Conservation (phyloP, 2,888 invertebrate genomes). For the Sarcophaga rosellei region DNA sequence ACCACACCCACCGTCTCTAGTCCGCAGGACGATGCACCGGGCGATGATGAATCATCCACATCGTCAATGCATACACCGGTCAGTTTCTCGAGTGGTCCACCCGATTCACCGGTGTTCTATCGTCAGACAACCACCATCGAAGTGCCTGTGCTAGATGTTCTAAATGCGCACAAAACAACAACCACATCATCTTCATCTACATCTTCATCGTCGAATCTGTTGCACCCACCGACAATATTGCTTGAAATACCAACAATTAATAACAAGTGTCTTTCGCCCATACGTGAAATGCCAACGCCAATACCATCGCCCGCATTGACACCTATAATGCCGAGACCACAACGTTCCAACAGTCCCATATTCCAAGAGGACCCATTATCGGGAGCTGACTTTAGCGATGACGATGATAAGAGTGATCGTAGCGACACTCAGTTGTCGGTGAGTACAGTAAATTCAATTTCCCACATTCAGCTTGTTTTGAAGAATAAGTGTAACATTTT, state of each 20-base stretch:
- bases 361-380: slow-evolving; percentile 75
- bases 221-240: slow-evolving; percentile 89
- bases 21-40: slow-evolving; percentile 87
- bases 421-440: slow-evolving; percentile 74
- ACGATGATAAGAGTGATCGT: slow-evolving; percentile 79
- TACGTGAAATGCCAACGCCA: slow-evolving; percentile 89
- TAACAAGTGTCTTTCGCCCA: slow-evolving; percentile 90
- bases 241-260: slow-evolving; percentile 90
- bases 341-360: slow-evolving; percentile 75
- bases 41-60: slow-evolving; percentile 87
- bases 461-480: not conserved
- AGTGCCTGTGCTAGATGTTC: slow-evolving; percentile 86
- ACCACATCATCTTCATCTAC: slow-evolving; percentile 77
- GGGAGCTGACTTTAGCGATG: slow-evolving; percentile 81
- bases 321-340: slow-evolving; percentile 83
- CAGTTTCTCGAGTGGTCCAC: slow-evolving; percentile 83
- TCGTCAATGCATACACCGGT: slow-evolving; percentile 86
- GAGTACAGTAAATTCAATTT: slow-evolving; percentile 51
- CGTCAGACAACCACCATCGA: slow-evolving; percentile 83
- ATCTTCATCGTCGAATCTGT: slow-evolving; percentile 82
- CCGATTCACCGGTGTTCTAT: slow-evolving; percentile 85
- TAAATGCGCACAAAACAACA: slow-evolving; percentile 84
- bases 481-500: not conserved
- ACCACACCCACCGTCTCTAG: slow-evolving; percentile 89
- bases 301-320: slow-evolving; percentile 87